Evolutionary conservation across 2,888 invertebrate species (phyloP), one percentile per base, ranked within the genome.

Genomic region (Ommatoiulus sabulosus): DNA sequence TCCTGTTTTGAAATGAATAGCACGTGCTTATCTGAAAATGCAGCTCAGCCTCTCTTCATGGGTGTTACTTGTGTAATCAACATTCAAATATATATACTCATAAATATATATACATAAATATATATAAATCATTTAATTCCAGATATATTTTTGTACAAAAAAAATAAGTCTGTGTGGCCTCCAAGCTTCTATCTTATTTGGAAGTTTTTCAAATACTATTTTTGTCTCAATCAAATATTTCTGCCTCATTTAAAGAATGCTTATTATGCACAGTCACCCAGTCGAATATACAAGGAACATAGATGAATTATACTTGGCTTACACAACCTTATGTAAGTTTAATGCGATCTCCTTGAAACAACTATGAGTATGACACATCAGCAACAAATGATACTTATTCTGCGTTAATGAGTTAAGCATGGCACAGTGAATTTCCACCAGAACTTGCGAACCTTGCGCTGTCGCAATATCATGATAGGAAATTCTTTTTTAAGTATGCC

Each of bases 61-160:
- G 80, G 80, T 80, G 80, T 80, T 80, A 80, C 80, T 80, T 80
- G 80, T 80, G 80, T 80, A 80, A 80, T 80, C 80, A 80, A 80
- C 80, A 80, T 80, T 80, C 80, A 80, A 80, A 80, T 35, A 80
- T 80, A 80, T 80, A 80, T 80, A 80, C 57, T n/a, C 12, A 80
- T 8, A 72, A 57, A 20, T 72, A 72, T 72, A 80, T 24, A 72
- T 72, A 57, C n/a, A 57, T 57, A 57, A 17, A 57, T 57, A 80
- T 80, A 80, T 80, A 35, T 35, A 80, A 80, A 80, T 80, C 80
- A 80, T 80, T 80, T 80, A 80, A 80, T 80, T 80, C 80, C 80
- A 80, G 15, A 80, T 80, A 35, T 80, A 80, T 80, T 80, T 80
- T 80, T 80, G 80, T 80, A 80, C 80, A 80, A 80, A 80, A 80